Conservation (phyloP, 2,888 invertebrate species). For the Malthinus flaveolus region DNA sequence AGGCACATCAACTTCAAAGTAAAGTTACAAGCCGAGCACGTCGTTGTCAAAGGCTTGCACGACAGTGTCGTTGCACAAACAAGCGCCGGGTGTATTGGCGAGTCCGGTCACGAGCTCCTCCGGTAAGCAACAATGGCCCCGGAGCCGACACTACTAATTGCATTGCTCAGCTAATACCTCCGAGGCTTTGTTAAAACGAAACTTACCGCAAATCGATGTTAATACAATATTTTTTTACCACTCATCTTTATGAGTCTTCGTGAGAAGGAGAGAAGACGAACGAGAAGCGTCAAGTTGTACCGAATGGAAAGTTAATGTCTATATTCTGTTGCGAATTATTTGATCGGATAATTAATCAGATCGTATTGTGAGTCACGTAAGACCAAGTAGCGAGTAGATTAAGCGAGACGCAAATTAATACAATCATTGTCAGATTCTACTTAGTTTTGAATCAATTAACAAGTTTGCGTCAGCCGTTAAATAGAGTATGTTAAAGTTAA, state of each 20-base stretch:
- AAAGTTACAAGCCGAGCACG: slow-evolving; percentile 41
- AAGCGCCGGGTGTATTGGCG: slow-evolving; percentile 28
- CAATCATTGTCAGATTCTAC: background rate
- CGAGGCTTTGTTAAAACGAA: slow-evolving; percentile 39
- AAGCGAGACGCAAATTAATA: background rate
- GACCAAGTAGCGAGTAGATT: background rate
- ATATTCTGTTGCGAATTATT: background rate
- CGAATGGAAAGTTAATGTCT: background rate
- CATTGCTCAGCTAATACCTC: slow-evolving; percentile 46
- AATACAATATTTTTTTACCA: background rate
- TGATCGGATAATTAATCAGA: slow-evolving; percentile 2
- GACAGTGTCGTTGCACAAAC: slow-evolving; percentile 30
- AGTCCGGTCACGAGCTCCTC: slow-evolving; percentile 50
- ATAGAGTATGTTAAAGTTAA: too few relatives aligned
- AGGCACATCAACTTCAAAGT: slow-evolving; percentile 51
- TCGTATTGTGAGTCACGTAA: slow-evolving; percentile 4
- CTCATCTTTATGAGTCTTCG: too few relatives aligned
- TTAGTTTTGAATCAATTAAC: slow-evolving; percentile 2
- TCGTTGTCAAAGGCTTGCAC: slow-evolving; percentile 41
- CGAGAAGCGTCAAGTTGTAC: background rate
- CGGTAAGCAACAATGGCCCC: slow-evolving; percentile 53
- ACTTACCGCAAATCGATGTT: slow-evolving; percentile 20
- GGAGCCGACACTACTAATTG: slow-evolving; percentile 54
- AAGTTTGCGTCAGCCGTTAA: too few relatives aligned
- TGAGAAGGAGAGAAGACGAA: background rate